These are phyloP conservation scores for Oxytorus armatus DNA, from an alignment of 2,888 invertebrate genomes.

Conservation along the genomic window DNA sequence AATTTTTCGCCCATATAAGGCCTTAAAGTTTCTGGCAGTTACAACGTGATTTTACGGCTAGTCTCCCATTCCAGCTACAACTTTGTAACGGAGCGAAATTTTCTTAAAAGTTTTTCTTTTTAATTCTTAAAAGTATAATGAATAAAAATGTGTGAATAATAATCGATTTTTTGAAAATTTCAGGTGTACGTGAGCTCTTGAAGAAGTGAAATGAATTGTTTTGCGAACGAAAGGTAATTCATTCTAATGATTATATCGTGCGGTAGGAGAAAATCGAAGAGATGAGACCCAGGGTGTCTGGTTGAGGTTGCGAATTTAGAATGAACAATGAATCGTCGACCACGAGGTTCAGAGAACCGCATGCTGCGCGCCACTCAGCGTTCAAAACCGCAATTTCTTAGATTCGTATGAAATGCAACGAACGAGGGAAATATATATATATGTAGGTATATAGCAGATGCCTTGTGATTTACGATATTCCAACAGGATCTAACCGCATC, in stretches of 20 bases:
- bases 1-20: too few species aligned
- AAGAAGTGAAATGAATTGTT: background rate
- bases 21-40: too few species aligned
- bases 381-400: conserved; percentile 54
- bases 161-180: too few species aligned
- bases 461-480: conserved; percentile 65
- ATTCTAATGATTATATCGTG: conserved; percentile 16
- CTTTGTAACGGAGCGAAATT: too few species aligned
- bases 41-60: too few species aligned
- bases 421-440: background rate
- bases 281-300: conserved; percentile 29
- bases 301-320: conserved; percentile 13
- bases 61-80: too few species aligned
- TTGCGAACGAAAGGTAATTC: background rate
- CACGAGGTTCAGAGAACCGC: conserved; percentile 22
- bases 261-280: conserved; percentile 8
- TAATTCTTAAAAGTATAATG: too few species aligned
- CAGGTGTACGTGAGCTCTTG: too few species aligned
- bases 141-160: too few species aligned
- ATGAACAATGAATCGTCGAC: conserved; percentile 45
- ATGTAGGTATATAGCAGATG: conserved; percentile 31
- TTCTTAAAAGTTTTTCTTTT: too few species aligned
- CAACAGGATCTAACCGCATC: conserved; percentile 65
- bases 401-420: conserved; percentile 42
- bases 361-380: conserved; percentile 51